These are phyloP conservation scores for Malacosoma neustria DNA, from an alignment of 2,888 invertebrate genomes.

Conservation along the genomic window DNA sequence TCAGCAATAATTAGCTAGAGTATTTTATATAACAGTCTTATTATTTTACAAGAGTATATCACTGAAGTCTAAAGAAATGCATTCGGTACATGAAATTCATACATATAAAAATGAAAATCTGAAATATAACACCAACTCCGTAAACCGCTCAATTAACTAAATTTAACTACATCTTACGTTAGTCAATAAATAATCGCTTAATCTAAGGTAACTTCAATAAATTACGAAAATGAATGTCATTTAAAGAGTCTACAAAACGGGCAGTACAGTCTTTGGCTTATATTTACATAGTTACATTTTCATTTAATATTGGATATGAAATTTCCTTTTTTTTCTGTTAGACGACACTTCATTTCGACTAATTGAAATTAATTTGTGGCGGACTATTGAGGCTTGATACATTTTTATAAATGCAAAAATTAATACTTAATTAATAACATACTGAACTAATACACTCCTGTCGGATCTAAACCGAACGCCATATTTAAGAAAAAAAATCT, in stretches of 20 bases:
- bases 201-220: constrained; percentile 69
- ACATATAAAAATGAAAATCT: constrained; percentile 21
- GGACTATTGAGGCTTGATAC: constrained; percentile 34
- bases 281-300: constrained; percentile 47
- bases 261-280: constrained; percentile 67
- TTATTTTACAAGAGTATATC: constrained; percentile 69
- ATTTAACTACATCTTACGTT: constrained; percentile 38
- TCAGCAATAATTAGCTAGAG: constrained; percentile 61
- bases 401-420: constrained; percentile 17
- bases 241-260: constrained; percentile 27
- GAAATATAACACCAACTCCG: constrained; percentile 9
- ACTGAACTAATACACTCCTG: constrained; percentile 39
- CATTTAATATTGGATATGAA: constrained; percentile 13
- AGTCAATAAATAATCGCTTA: constrained; percentile 69
- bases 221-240: constrained; percentile 50
- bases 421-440: constrained; percentile 7
- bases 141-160: constrained; percentile 5
- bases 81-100: constrained; percentile 54
- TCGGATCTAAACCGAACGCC: constrained; percentile 48
- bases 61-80: constrained; percentile 54
- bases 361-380: constrained; percentile 53
- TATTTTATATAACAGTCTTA: constrained; percentile 72
- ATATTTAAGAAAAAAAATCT: constrained; percentile 34
- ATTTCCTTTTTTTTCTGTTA: constrained; percentile 60
- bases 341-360: constrained; percentile 57